phyloP scores from a whole-genome alignment of 1,140 invertebrate species.

The Scaptomyza pallida region DNA sequence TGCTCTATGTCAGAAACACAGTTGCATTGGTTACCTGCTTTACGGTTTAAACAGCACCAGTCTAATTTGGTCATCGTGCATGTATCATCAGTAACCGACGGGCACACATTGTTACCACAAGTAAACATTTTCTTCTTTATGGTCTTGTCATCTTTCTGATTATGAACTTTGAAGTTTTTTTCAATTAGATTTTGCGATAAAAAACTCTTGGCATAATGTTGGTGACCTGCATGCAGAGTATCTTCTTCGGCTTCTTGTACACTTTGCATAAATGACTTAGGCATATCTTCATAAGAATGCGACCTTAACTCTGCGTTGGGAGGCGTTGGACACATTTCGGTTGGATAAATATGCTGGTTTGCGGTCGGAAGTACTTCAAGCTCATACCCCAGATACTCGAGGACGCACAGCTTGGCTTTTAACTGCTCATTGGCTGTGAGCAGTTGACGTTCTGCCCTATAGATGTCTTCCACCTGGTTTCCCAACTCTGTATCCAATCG shows the following conservation, averaged over 20 bases:
- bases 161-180: constrained; percentile 12
- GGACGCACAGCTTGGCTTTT: constrained; percentile 86
- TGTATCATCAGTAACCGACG: too few species aligned
- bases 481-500: constrained; percentile 86
- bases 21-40: background rate
- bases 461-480: constrained; percentile 86
- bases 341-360: background rate
- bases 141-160: constrained; percentile 10
- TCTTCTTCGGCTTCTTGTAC: background rate
- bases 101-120: background rate
- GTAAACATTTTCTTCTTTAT: constrained; percentile 30
- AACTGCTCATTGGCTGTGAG: constrained; percentile 87
- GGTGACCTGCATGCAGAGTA: too few species aligned
- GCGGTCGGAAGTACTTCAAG: constrained; percentile 78
- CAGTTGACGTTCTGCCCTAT: constrained; percentile 87
- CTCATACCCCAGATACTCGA: constrained; percentile 88
- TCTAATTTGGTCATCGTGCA: background rate
- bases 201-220: background rate
- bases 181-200: constrained; percentile 4
- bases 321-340: background rate
- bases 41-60: background rate
- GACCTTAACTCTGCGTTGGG: background rate
- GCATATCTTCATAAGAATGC: background rate
- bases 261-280: background rate
- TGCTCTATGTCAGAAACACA: constrained; percentile 25